Base-by-base conservation (phyloP, 1,140 invertebrate species). In the Drosophila pruinosa region DNA sequence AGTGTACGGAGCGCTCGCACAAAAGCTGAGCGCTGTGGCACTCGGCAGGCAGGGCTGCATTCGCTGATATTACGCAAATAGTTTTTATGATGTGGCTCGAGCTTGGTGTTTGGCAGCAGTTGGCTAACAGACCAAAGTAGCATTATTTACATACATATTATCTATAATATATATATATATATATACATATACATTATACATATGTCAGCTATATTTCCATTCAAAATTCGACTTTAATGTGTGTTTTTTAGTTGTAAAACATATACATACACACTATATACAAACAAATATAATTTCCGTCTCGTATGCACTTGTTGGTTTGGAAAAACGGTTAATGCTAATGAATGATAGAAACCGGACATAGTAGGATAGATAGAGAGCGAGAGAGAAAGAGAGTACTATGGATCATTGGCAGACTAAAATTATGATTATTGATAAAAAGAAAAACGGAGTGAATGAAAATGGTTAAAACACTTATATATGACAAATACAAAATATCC, bases 221-320 rank as follows among this genome's bases (percentile, higher is more conserved):
- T 26, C 21, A 12, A 47, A 41, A 12, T 41, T 39, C 6, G 12
- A 14, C 12, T 15, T 39, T 36, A 38, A 28, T 50, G 47, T 31
- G 31, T 43, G 31, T 26, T 71, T 80, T 79, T 80, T 75, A 43
- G 72, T 80, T 80, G 61, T 43, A 52, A 54, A 69, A 34, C 5
- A 48, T n/a, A n/a, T n/a, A 31, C 28, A 17, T 43, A 45, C 26
- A 56, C 45, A 53, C 24, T 59, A 28, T 50, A 69, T 54, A 67
- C 7, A 3, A 68, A 57, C 59, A 50, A 21, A 31, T 59, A 61
- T 78, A 56, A 39, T 62, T 79, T 78, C 17, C 41, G 70, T 78
- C 70, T 70, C 38, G 58, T 61, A 41, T 81, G 59, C 74, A 78
- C 74, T 82, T 81, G 69, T 81, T 81, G 59, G 72, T 69, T 78